Evolutionary conservation across 2,113 vertebrate genomes (phyloP), one percentile per base, ranked within the genome.

Genomic region (Melospiza melodia): DNA sequence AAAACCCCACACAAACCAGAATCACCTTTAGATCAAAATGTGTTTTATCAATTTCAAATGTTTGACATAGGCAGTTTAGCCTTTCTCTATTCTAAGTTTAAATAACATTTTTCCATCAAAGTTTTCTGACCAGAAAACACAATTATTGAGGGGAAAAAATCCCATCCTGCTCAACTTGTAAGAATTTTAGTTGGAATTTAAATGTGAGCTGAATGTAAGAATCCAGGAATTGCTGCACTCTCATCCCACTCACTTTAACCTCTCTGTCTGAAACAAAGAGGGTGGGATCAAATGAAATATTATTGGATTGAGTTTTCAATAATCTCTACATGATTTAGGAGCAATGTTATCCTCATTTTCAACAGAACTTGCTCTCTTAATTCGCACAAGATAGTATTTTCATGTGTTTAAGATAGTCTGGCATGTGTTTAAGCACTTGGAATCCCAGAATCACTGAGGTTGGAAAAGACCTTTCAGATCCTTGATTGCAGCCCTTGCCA

Each of bases 381-480:
- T 67, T 90, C 11, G 0, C 68, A 76, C 57, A 54, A 54, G 90
- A n/a, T 59, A 46, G 58, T 27, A 63, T 73, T 95, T 93, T 81
- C 83, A n/a, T n/a, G n/a, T n/a, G n/a, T n/a, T n/a, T n/a, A n/a
- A n/a, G n/a, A n/a, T n/a, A 58, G 35, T 44, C 93, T 74, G 73
- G 72, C 43, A 3, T 46, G 46, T 43, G 59, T 63, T 87, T 72
- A 52, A 93, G 65, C 61, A 6, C 61, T 92, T 57, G 58, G 73
- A 87, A 87, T 91, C 69, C 28, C 69, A 51, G 48, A 39, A 57
- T 22, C 69, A 30, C 25, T 87, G 21, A 13, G 69, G 41, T 51
- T 91, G 76, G 89, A 91, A 87, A 63, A 69, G 83, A n/a, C 89
- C 48, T 81, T 87, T 57, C 68, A 87, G 43, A 39, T 81, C 69